These are phyloP conservation scores for Dryadula phaetusa DNA, from an alignment of 2,888 invertebrate genomes.

Conservation along the genomic window DNA sequence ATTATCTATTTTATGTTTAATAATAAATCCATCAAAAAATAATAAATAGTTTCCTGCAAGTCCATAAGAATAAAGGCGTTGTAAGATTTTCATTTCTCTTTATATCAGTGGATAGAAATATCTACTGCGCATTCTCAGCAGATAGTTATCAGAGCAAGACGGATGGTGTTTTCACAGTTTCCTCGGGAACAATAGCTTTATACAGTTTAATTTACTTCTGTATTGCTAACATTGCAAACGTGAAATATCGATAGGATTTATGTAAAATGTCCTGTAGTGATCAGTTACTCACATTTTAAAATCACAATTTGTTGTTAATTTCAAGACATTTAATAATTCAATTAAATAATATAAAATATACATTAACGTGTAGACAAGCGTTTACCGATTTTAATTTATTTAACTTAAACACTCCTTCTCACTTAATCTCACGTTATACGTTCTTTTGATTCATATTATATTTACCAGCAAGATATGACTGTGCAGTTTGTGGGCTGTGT, in stretches of 20 bases:
- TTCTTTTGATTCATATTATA: constrained; percentile 71
- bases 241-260: constrained; percentile 38
- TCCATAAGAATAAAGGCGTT: constrained; percentile 25
- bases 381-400: constrained; percentile 66
- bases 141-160: constrained; percentile 70
- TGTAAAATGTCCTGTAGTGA: constrained; percentile 24
- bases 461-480: constrained; percentile 79
- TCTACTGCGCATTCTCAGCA: constrained; percentile 51
- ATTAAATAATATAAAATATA: not conserved
- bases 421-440: constrained; percentile 59
- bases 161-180: constrained; percentile 59
- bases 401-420: constrained; percentile 55
- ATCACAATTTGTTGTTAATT: not conserved
- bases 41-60: constrained; percentile 14
- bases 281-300: not conserved
- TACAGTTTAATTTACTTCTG: constrained; percentile 59
- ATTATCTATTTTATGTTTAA: not conserved
- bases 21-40: not conserved
- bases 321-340: not conserved
- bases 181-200: constrained; percentile 53
- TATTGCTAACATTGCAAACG: constrained; percentile 46
- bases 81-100: constrained; percentile 44
- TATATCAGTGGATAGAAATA: constrained; percentile 48
- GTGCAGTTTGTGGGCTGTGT: constrained; percentile 78
- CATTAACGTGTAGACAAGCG: constrained; percentile 18